Conservation (phyloP, 2,888 invertebrate species). For the Lasius platythorax region DNA sequence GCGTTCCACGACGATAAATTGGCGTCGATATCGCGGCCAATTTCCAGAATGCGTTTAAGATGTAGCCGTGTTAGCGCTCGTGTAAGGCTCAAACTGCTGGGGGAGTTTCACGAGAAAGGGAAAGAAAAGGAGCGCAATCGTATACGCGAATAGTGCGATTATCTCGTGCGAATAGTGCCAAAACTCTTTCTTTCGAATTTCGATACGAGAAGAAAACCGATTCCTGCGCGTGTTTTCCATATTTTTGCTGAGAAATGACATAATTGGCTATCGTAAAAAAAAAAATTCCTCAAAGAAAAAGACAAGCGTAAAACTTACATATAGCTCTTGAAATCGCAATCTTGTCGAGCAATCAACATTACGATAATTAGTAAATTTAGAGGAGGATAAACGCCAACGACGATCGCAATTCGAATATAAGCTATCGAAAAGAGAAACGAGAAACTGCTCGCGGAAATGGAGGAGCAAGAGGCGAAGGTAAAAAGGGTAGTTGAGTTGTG, state of each 20-base stretch:
- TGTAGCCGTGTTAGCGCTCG: slow-evolving; percentile 63
- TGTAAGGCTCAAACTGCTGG: slow-evolving; percentile 8
- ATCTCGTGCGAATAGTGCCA: slow-evolving; percentile 10
- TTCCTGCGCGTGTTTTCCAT: background rate
- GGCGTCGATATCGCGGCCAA: slow-evolving; percentile 82
- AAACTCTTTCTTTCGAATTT: background rate
- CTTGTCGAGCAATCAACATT: slow-evolving; percentile 16
- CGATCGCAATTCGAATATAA: slow-evolving; percentile 12
- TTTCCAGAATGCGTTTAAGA: slow-evolving; percentile 82
- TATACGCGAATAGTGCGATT: slow-evolving; percentile 3
- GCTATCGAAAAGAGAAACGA: slow-evolving; percentile 16
- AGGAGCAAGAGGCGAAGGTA: slow-evolving; percentile 29
- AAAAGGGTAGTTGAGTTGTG: slow-evolving; percentile 48
- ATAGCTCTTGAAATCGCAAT: background rate
- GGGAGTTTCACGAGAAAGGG: background rate
- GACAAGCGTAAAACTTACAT: background rate
- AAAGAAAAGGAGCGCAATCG: background rate
- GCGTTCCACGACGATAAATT: slow-evolving; percentile 80
- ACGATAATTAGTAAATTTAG: slow-evolving; percentile 10
- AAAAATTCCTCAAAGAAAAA: background rate
- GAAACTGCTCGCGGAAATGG: background rate
- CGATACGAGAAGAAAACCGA: background rate
- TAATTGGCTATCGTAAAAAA: background rate
- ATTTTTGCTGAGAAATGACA: background rate
- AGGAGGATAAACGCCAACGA: slow-evolving; percentile 1